A percentile compares a stretch with the other conserved stretches of the same genome.
Conservation (phyloP, 2,888 invertebrate genomes). For the Andrena marginata region DNA sequence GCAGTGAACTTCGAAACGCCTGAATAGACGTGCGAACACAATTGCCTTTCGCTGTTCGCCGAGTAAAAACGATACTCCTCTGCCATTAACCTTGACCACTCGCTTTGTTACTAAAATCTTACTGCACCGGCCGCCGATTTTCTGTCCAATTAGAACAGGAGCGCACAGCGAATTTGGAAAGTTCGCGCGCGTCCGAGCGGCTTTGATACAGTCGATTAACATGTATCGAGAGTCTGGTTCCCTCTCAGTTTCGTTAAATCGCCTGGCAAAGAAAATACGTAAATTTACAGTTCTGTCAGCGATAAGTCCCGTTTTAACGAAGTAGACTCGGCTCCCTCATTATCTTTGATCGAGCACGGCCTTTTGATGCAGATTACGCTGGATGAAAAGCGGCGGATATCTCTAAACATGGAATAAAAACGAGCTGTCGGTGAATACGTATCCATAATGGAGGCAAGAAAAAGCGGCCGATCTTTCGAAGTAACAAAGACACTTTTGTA, state of each 20-base stretch:
- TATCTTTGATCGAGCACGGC: constrained; percentile 56
- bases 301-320: constrained; percentile 55
- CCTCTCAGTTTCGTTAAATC: constrained; percentile 50
- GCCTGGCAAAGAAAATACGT: constrained; percentile 29
- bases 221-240: neutral
- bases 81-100: constrained; percentile 31
- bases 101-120: constrained; percentile 5
- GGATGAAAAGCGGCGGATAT: constrained; percentile 46
- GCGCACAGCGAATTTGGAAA: neutral
- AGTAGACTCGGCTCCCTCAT: constrained; percentile 50
- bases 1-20: constrained; percentile 40
- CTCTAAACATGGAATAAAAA: constrained; percentile 55
- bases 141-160: neutral
- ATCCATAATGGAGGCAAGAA: constrained; percentile 48
- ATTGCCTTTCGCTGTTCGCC: constrained; percentile 49
- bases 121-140: neutral
- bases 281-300: constrained; percentile 26
- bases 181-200: constrained; percentile 3
- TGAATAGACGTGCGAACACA: constrained; percentile 52
- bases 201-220: constrained; percentile 27
- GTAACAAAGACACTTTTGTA: constrained; percentile 45
- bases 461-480: constrained; percentile 35
- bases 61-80: constrained; percentile 21
- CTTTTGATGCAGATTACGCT: constrained; percentile 57
- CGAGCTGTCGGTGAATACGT: constrained; percentile 32